Conservation (phyloP, 2,888 invertebrate species). For the Pteria penguin region DNA sequence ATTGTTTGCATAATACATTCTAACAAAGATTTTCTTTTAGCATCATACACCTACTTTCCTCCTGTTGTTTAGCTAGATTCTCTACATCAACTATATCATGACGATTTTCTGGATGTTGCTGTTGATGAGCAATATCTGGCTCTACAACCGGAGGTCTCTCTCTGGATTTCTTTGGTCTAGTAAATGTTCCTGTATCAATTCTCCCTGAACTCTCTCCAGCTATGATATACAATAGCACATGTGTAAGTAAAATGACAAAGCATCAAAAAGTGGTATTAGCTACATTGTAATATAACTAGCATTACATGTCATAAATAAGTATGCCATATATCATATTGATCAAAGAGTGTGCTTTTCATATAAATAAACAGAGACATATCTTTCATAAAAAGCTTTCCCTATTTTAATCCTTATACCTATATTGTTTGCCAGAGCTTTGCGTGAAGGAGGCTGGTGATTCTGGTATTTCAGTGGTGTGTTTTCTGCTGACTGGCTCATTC, state of each 20-base stretch:
- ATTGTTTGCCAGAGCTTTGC: slow-evolving; percentile 34
- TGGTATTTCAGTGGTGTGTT: slow-evolving; percentile 44
- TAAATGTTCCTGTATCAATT: slow-evolving; percentile 78
- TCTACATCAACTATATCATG: slow-evolving; percentile 78
- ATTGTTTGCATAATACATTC: too few relatives aligned
- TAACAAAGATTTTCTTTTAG: too few relatives aligned
- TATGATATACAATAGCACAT: too few relatives aligned
- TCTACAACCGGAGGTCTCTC: slow-evolving; percentile 1
- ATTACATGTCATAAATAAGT: too few relatives aligned
- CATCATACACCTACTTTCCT: slow-evolving; percentile 80
- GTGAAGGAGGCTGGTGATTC: slow-evolving; percentile 29
- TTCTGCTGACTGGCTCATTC: slow-evolving; percentile 70
- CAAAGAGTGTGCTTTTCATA: too few relatives aligned
- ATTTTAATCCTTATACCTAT: too few relatives aligned
- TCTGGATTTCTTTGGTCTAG: slow-evolving; percentile 74
- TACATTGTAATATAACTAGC: too few relatives aligned
- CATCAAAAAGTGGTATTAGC: too few relatives aligned
- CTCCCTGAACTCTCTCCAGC: slow-evolving; percentile 14
- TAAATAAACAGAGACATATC: too few relatives aligned
- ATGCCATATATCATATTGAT: too few relatives aligned
- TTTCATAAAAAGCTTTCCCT: too few relatives aligned
- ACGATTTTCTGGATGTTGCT: slow-evolving; percentile 47
- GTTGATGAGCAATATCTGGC: slow-evolving; percentile 31
- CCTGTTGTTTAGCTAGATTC: slow-evolving; percentile 78
- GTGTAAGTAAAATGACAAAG: too few relatives aligned